Percentiles rank a stretch among this genome's conserved stretches.
Conservation (phyloP, 2,888 invertebrate species). For the Phortica okadai region DNA sequence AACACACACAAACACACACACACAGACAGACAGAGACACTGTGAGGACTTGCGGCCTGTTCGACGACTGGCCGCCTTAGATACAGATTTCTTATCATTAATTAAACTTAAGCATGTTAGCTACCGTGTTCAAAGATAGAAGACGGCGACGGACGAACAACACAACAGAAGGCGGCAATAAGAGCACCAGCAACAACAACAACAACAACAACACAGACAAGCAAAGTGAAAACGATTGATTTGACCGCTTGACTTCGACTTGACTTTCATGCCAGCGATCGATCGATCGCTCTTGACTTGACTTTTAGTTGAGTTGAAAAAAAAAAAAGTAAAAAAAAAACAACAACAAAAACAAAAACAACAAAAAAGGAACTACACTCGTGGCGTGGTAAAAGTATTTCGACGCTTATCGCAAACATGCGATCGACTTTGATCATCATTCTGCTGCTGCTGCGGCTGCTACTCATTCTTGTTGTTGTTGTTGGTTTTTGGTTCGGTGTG, state of each 20-base stretch:
- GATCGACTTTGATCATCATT: constrained; percentile 63
- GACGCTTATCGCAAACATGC: constrained; percentile 71
- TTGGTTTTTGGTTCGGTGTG: neutral
- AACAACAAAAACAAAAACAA: constrained; percentile 18
- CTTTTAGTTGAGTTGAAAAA: neutral
- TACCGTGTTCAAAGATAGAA: constrained; percentile 73
- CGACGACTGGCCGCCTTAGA: constrained; percentile 67
- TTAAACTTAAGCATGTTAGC: constrained; percentile 76
- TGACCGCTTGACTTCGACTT: constrained; percentile 33
- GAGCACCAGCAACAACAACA: constrained; percentile 35
- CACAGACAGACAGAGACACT: neutral
- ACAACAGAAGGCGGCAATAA: constrained; percentile 31
- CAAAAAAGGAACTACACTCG: constrained; percentile 57
- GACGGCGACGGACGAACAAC: constrained; percentile 38
- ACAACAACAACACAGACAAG: neutral
- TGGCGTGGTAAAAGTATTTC: constrained; percentile 16
- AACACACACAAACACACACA: neutral
- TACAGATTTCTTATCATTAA: constrained; percentile 77
- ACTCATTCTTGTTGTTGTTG: neutral
- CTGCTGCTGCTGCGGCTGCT: neutral
- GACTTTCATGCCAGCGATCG: constrained; percentile 46
- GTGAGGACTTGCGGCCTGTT: neutral
- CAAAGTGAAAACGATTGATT: neutral
- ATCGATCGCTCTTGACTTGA: constrained; percentile 41
- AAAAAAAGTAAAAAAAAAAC: too few relatives aligned